Base-by-base conservation (phyloP, 2,797 vertebrate species). In the Hemitrygon akajei region DNA sequence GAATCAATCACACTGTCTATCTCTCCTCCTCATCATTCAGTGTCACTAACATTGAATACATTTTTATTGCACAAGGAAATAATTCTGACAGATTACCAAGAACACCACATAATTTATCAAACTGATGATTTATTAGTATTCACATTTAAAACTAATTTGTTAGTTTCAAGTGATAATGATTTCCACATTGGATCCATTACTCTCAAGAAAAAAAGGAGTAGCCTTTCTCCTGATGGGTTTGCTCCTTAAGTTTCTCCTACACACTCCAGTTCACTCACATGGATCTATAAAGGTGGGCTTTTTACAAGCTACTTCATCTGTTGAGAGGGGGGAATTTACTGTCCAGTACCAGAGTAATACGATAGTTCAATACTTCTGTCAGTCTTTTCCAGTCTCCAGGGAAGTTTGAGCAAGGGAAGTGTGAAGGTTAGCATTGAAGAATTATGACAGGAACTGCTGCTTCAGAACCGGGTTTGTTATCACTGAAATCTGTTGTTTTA, bases 1-100 rank as follows among this genome's bases (percentile, higher is more conserved):
- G 95, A 95, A 97, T 97, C 97, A 97, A 97, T 97, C 97, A 97
- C 25, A 93, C 69, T 94, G 94, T 95, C 81, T 95, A 96, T 96
- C 96, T 96, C 95, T 96, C 91, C 40, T 96, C 96, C 93, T 94
- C 95, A 95, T 95, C 96, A 94, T 96, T 96, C 96, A 96, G 95
- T 96, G 95, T 95, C 96, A 96, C 94, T 37, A 40, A 94, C 94
- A 94, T 95, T 94, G 94, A 94, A 93, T 96, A 95, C 97, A 96
- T 97, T 97, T 97, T 97, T 96, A 95, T 95, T 95, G 4, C 94
- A 0, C 94, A 94, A 93, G 95, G 95, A 95, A 95, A 94, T 93
- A 37, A 75, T 0, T 47, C 94, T 94, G 94, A 95, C 95, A 95
- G 93, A 95, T 95, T 95, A 94, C 94, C 94, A 94, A 69, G 86